These are phyloP conservation scores for Vollenhovia emeryi DNA, from an alignment of 1,140 invertebrate species.

Conservation along the genomic window DNA sequence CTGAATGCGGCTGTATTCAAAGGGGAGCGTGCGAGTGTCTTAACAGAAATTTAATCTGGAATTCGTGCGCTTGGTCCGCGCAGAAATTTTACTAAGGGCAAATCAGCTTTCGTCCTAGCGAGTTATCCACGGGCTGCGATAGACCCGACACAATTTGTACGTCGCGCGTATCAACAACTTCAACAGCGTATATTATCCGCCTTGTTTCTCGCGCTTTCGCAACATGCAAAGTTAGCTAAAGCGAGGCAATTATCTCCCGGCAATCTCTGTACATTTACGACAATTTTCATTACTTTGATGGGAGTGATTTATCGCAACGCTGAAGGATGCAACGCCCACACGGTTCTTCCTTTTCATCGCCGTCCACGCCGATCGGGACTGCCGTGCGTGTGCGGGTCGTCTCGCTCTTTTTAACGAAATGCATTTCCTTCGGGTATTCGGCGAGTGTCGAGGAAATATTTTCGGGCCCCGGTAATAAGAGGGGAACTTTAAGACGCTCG, in stretches of 20 bases:
- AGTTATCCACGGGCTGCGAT: background rate
- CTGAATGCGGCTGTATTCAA: conserved; percentile 70
- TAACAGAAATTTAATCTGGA: background rate
- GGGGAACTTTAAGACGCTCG: conserved; percentile 67
- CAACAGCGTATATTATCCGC: conserved; percentile 30
- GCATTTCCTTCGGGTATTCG: conserved; percentile 40
- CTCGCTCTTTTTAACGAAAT: conserved; percentile 60
- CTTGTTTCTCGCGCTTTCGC: conserved; percentile 39
- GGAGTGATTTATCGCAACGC: conserved; percentile 48
- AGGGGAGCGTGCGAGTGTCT: background rate
- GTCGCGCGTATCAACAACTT: conserved; percentile 27
- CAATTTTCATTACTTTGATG: conserved; percentile 53
- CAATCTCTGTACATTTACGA: conserved; percentile 49
- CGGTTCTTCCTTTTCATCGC: conserved; percentile 26
- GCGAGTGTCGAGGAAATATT: conserved; percentile 68
- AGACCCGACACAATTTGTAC: background rate
- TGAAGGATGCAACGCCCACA: conserved; percentile 40
- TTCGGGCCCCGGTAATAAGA: conserved; percentile 58
- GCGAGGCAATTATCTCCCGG: conserved; percentile 43
- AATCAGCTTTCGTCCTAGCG: background rate
- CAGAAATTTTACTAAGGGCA: background rate
- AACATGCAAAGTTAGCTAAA: conserved; percentile 26
- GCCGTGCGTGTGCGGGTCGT: conserved; percentile 15
- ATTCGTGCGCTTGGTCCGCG: background rate
- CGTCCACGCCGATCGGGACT: conserved; percentile 11